Base-by-base conservation (phyloP, 2,888 invertebrate genomes). In the Linyphia triangularis region DNA sequence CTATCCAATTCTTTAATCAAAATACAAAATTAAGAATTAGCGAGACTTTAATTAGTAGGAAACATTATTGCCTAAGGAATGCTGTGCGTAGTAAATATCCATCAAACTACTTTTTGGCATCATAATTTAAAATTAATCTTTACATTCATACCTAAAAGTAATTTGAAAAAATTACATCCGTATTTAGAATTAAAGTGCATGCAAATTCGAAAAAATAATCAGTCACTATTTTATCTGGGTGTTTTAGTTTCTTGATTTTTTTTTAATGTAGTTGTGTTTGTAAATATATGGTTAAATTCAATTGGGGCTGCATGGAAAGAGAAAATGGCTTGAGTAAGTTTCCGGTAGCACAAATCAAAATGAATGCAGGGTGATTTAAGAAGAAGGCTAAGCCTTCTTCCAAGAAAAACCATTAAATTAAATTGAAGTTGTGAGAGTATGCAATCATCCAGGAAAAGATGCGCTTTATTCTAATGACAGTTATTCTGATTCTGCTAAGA, bases 321-420 rank as follows among this genome's bases (percentile, higher is more conserved):
- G 70, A 22, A 70, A 40, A 43, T 40, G 37, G 40, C 40, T 16
- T 70, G 24, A 40, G 26, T 43, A 70, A 70, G 43, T 70, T 70
- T 70, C 43, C 70, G 43, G 43, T 43, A 10, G 26, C 70, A 43
- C 43, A 70, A 43, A 57, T 57, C 73, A 26, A 13, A 57, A 28
- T 28, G 57, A 30, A 73, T 73, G 51, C 57, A 19, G n/a, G 51
- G 73, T 57, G 26, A 73, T 73, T 73, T 73, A n/a, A 9, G 16
- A 57, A 28, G 19, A 28, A 30, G 30, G 51, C n/a, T 19, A 57
- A 73, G 28, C 19, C 57, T n/a, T 22, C 30, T 6, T 13, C 16
- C 30, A 26, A 51, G 57, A 30, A 43, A 73, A 9, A 28, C 73
- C 59, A 73, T 73, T 73, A 73, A 57, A 57, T 73, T 57, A 73